These are phyloP conservation scores for Andrena flavipes DNA, from an alignment of 2,888 invertebrate genomes.

Conservation along the genomic window DNA sequence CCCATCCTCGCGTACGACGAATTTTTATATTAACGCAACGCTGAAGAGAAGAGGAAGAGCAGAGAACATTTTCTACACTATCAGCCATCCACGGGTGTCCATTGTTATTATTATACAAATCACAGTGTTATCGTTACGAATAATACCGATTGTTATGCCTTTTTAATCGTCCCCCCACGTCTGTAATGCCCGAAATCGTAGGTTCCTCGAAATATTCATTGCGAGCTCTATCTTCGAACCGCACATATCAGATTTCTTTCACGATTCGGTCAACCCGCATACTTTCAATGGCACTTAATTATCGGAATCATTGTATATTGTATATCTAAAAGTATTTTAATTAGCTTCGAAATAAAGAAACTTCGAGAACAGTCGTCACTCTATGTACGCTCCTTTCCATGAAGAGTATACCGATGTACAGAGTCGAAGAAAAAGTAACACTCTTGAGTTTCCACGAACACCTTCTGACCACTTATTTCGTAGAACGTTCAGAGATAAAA, in stretches of 20 bases:
- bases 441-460: too few relatives aligned
- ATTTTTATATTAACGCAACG: slow-evolving; percentile 31
- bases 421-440: too few relatives aligned
- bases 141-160: slow-evolving; percentile 30
- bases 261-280: slow-evolving; percentile 14
- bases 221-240: slow-evolving; percentile 11
- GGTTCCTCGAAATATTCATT: slow-evolving; percentile 14
- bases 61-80: slow-evolving; percentile 17
- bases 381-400: too few relatives aligned
- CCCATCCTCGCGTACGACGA: slow-evolving; percentile 4
- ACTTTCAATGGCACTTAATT: slow-evolving; percentile 48
- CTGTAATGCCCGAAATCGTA: neutral
- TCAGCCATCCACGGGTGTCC: slow-evolving; percentile 15
- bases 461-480: too few relatives aligned
- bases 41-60: neutral
- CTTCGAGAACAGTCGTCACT: slow-evolving; percentile 2
- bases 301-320: slow-evolving; percentile 36
- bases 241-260: slow-evolving; percentile 51
- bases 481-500: too few relatives aligned
- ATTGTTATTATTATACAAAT: slow-evolving; percentile 43
- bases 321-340: slow-evolving; percentile 53
- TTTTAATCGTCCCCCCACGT: neutral
- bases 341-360: slow-evolving; percentile 51
- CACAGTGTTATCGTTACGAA: slow-evolving; percentile 10
- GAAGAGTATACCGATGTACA: too few relatives aligned